Base-by-base conservation (phyloP, 2,113 vertebrate genomes). In the Manacus vitellinus region DNA sequence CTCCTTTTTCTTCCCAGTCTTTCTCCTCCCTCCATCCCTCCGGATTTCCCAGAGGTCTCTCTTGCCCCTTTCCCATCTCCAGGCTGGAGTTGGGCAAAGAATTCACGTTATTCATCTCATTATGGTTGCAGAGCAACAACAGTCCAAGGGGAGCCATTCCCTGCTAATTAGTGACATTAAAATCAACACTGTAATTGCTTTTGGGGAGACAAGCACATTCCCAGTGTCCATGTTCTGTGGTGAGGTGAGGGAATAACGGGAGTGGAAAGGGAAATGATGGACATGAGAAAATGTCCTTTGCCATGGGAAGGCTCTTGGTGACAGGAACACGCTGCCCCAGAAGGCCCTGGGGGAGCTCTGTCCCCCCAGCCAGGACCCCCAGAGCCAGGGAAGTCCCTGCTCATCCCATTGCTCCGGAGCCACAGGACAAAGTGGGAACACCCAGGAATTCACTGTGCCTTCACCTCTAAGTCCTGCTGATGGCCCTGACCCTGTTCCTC, bases 351-450 rank as follows among this genome's bases (percentile, higher is more conserved):
- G 17, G 39, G 30, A 16, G 37, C 15, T 25, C 2, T 35, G 56
- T 35, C 54, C 24, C 51, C 39, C 47, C 54, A 41, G 43, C 13
- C 58, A 13, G 54, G 24, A 67, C 63, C 58, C 65, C 49, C 0
- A 7, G 10, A 12, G 1, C 8, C 28, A 11, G 14, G 49, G 49
- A 52, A 61, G 14, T 55, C 44, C 59, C 39, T 24, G 47, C 59
- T 54, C 4, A 18, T 35, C 61, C 25, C 8, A 1, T 74, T 3
- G 3, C 0, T 5, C n/a, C 2, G 2, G 4, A n/a, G 44, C 65
- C 72, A 52, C 3, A 3, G 85, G 81, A 75, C 2, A 3, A 30
- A 16, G 67, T 8, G 41, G 15, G 22, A 72, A 41, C 12, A 13
- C 6, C 30, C 44, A 2, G 65, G 59, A 65, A 23, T 44, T 16